These are phyloP conservation scores for Dicycla oo DNA, from an alignment of 2,888 invertebrate genomes.

Conservation along the genomic window DNA sequence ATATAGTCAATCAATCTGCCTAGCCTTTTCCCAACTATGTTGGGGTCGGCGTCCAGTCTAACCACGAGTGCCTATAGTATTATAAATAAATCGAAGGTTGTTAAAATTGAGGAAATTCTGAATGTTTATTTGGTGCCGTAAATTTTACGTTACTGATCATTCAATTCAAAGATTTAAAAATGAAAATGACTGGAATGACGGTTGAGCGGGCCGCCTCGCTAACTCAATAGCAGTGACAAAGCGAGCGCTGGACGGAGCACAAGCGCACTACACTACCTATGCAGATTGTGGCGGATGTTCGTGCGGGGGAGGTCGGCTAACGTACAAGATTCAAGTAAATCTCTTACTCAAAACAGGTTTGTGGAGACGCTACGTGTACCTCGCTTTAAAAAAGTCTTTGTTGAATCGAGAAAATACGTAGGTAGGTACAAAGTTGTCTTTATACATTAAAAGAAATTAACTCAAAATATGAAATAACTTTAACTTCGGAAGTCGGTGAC, in stretches of 20 bases:
- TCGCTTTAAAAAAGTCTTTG: conserved; percentile 38
- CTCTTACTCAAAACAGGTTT: conserved; percentile 66
- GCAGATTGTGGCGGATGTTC: conserved; percentile 70
- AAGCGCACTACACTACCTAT: conserved; percentile 58
- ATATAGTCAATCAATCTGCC: no score
- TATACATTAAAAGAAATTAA: no score
- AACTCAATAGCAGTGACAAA: conserved; percentile 71
- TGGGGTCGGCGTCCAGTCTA: no score
- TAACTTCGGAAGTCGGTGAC: no score
- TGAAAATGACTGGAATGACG: conserved; percentile 70
- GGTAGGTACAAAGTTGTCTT: conserved; percentile 2
- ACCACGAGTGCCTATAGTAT: no score
- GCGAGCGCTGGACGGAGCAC: conserved; percentile 65
- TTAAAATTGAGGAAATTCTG: conserved; percentile 48
- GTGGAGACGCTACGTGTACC: conserved; percentile 53
- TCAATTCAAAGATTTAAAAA: conserved; percentile 68
- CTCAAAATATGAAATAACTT: no score
- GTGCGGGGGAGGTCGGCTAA: conserved; percentile 66
- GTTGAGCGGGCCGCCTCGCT: conserved; percentile 67
- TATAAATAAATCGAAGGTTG: conserved; percentile 34
- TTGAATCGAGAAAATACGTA: conserved; percentile 28
- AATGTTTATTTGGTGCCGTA: background rate
- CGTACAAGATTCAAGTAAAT: conserved; percentile 70
- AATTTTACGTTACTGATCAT: conserved; percentile 24
- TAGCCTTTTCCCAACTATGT: no score